Percentiles rank a stretch among this genome's conserved stretches.
Conservation (phyloP, 2,888 invertebrate genomes). For the Dolomedes plantarius region DNA sequence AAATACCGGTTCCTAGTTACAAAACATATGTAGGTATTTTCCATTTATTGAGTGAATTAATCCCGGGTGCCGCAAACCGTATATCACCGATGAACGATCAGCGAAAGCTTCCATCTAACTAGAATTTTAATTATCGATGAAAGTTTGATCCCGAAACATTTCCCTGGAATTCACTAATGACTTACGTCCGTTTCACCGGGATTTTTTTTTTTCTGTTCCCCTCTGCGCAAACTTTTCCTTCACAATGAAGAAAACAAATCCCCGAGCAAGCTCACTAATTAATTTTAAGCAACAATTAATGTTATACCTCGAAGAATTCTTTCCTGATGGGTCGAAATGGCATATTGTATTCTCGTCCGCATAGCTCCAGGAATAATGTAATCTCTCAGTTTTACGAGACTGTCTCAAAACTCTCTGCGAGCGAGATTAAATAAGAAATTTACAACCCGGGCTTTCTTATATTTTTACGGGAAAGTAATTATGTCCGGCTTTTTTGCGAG, state of each 20-base stretch:
- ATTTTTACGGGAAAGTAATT: too few relatives aligned
- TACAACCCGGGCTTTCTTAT: too few relatives aligned
- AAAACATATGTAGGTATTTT: too few relatives aligned
- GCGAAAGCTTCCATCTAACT: background rate
- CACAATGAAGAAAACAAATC: background rate
- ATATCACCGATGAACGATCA: too few relatives aligned
- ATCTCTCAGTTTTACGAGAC: too few relatives aligned
- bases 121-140: background rate
- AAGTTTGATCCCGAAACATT: background rate
- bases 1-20: too few relatives aligned
- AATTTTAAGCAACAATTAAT: background rate
- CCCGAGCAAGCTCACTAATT: background rate
- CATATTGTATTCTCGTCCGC: background rate
- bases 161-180: background rate
- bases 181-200: background rate
- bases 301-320: background rate
- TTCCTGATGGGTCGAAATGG: background rate
- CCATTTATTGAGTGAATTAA: too few relatives aligned
- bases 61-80: too few relatives aligned
- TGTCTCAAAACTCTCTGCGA: too few relatives aligned
- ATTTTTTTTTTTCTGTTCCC: background rate
- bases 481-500: too few relatives aligned
- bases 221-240: background rate
- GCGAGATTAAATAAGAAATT: too few relatives aligned
- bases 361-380: too few relatives aligned